Conservation (phyloP, 1,140 invertebrate genomes). For the Ceratosolen solmsi region DNA sequence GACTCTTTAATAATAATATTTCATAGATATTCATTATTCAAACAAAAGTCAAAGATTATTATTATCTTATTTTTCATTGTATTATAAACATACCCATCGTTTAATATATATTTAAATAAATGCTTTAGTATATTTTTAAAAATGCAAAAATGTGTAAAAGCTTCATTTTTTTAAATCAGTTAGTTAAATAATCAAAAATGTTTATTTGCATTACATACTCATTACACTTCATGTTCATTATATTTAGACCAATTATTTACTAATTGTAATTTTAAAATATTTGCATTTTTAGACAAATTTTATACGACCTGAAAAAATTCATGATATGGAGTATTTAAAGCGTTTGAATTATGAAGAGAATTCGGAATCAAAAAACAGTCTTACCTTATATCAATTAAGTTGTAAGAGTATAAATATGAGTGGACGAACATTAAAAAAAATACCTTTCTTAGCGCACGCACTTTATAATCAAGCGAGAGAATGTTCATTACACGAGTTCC, state of each 20-base stretch:
- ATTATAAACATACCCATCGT: no score
- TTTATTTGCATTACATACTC: no score
- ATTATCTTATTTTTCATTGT: no score
- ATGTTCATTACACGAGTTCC: conserved; percentile 57
- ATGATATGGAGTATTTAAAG: conserved; percentile 60
- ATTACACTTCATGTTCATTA: background rate
- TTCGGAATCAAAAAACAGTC: conserved; percentile 58
- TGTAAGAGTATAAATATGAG: conserved; percentile 82
- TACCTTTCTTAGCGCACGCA: conserved; percentile 89
- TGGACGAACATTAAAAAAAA: conserved; percentile 88
- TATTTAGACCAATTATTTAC: background rate
- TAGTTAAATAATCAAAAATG: no score
- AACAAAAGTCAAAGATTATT: no score
- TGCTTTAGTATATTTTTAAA: no score
- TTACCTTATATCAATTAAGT: conserved; percentile 70
- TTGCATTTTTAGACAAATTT: conserved; percentile 73
- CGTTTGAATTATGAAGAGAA: conserved; percentile 59
- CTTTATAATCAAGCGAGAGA: conserved; percentile 64
- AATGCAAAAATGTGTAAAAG: no score
- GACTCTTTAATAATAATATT: no score
- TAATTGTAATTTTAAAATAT: conserved; percentile 41
- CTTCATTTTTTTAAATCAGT: no score
- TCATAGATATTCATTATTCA: no score
- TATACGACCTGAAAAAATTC: conserved; percentile 67
- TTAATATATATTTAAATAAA: no score